Base-by-base conservation (phyloP, 2,888 invertebrate species). In the Phengaris alcon region DNA sequence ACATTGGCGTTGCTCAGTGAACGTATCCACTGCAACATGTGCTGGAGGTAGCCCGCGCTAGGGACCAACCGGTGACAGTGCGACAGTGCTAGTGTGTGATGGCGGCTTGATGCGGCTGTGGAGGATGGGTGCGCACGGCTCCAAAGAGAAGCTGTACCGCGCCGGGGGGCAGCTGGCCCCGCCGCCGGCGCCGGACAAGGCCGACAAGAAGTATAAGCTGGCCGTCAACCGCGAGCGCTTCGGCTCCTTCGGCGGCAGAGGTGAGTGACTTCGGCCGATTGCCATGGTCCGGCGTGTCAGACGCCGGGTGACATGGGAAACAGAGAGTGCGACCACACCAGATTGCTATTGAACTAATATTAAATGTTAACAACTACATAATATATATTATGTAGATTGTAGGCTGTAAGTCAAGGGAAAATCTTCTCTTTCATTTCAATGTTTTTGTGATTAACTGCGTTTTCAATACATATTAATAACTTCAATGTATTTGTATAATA, bases 61-160 rank as follows among this genome's bases (percentile, higher is more conserved):
- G 1, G 44, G 64, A 12, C 35, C 4, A 46, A 46, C 46, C 46
- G 68, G 46, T 44, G 48, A 3, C 69, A 68, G 46, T 64, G 51
- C 35, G 57, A 74, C 73, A 75, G 73, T 74, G 59, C 13, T 75
- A 68, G 81, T 82, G 85, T 78, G 88, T 89, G 90, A 82, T 82
- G 80, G 86, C 81, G 87, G 81, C 83, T 89, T 86, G 78, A 88
- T 89, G 89, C 90, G 86, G 86, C 84, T 85, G 81, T 82, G 84
- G 84, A 94, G 91, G 87, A 96, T 96, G 96, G 96, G 96, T 82
- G 96, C 96, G 80, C 96, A 96, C 91, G 95, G 96, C 84, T 96
- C 96, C 77, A 96, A 96, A 93, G 96, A 96, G 89, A 96, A 96
- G 90, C 93, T 96, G 79, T 94, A 95, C 83, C 94, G 96, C 84